phyloP scores from a whole-genome alignment of 2,113 vertebrate genomes.

The Syngnathus scovelli region DNA sequence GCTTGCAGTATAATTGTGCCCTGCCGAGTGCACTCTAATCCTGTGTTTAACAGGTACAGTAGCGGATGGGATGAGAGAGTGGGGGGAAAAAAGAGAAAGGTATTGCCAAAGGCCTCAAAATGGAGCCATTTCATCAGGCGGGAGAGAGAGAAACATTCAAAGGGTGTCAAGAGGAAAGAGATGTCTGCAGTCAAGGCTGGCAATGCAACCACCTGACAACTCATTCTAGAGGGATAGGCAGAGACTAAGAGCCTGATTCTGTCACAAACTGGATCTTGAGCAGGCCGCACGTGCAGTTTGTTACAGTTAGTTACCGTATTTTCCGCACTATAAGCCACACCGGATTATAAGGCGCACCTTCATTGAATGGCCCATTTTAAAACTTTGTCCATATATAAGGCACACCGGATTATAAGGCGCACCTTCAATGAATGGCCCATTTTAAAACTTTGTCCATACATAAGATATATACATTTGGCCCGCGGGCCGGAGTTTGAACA shows the following conservation, averaged over 20 bases:
- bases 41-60: slow-evolving; percentile 55
- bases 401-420: too few species aligned
- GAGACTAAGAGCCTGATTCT: slow-evolving; percentile 7
- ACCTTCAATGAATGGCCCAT: too few species aligned
- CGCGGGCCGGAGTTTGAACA: too few species aligned
- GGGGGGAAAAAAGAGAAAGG: slow-evolving; percentile 9
- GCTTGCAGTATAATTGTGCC: slow-evolving; percentile 49
- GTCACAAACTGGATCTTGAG: neutral
- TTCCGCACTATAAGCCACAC: too few species aligned
- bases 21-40: slow-evolving; percentile 57
- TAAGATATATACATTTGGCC: too few species aligned
- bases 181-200: slow-evolving; percentile 37
- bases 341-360: too few species aligned
- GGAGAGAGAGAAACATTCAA: slow-evolving; percentile 30
- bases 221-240: slow-evolving; percentile 25
- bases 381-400: too few species aligned
- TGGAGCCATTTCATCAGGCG: slow-evolving; percentile 23
- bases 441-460: too few species aligned
- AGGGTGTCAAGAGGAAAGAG: slow-evolving; percentile 32
- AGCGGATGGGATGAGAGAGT: slow-evolving; percentile 26
- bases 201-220: slow-evolving; percentile 24
- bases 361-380: too few species aligned
- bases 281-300: neutral
- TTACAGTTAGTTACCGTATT: neutral
- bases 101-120: slow-evolving; percentile 45